A percentile compares a stretch with the other conserved stretches of the same genome.
phyloP scores from a whole-genome alignment of 2,113 vertebrate species.

The Spilogale gracilis region DNA sequence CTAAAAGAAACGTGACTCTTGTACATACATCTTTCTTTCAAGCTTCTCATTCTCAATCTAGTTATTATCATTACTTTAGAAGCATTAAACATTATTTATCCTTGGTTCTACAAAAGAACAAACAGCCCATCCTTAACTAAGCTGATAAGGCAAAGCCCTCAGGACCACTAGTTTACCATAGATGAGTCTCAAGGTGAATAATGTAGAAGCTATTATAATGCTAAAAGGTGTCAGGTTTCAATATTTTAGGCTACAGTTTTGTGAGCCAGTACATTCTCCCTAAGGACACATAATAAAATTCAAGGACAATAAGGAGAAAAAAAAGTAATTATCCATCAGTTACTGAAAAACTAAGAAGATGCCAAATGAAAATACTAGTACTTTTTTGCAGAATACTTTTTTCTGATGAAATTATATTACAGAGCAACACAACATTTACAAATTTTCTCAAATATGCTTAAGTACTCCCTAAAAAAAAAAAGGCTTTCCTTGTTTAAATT shows the following conservation, averaged over 20 bases:
- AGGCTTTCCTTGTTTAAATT: constrained; percentile 42
- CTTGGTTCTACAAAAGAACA: constrained; percentile 44
- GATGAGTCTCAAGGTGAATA: constrained; percentile 67
- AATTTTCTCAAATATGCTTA: constrained; percentile 40
- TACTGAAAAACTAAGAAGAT: constrained; percentile 61
- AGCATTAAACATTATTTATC: constrained; percentile 40
- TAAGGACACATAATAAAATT: constrained; percentile 75
- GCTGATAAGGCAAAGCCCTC: neutral
- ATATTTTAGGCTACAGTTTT: constrained; percentile 75
- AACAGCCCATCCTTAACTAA: constrained; percentile 40
- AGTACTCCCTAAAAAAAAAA: constrained; percentile 16
- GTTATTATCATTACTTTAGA: constrained; percentile 54
- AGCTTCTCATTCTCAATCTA: constrained; percentile 49
- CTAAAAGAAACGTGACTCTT: constrained; percentile 67
- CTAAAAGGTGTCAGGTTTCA: constrained; percentile 81
- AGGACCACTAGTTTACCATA: neutral
- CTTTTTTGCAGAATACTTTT: constrained; percentile 62
- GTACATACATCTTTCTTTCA: constrained; percentile 38
- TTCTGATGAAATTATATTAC: constrained; percentile 55
- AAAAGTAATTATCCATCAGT: constrained; percentile 63
- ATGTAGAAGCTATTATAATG: constrained; percentile 64
- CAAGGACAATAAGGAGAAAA: constrained; percentile 71
- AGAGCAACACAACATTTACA: neutral
- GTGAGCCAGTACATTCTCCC: constrained; percentile 70
- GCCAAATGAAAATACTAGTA: constrained; percentile 58